Conservation (phyloP, 2,113 vertebrate genomes). For the Nanorana parkeri region DNA sequence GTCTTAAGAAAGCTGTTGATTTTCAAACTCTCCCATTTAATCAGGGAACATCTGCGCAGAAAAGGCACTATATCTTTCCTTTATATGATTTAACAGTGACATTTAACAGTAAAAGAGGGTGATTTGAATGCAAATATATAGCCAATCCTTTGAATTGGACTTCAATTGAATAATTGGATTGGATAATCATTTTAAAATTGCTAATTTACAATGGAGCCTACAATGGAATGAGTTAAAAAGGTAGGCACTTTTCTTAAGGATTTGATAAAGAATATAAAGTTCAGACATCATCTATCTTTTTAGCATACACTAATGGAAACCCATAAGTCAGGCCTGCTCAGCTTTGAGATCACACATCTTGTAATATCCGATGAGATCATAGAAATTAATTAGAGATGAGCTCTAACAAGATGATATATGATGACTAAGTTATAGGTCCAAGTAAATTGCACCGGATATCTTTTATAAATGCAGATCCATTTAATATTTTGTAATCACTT, state of each 20-base stretch:
- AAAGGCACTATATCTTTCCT: no score
- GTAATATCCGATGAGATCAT: conserved; percentile 52
- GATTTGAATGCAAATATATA: no score
- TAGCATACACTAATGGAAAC: conserved; percentile 49
- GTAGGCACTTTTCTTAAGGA: neutral
- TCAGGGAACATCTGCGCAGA: no score
- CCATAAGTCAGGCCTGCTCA: conserved; percentile 37
- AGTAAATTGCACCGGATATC: conserved; percentile 19
- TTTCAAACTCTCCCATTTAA: no score
- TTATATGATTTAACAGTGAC: no score
- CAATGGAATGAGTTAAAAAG: neutral
- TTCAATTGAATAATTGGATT: no score
- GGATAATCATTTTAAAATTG: conserved; percentile 42
- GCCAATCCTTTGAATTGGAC: no score
- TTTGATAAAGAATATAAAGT: conserved; percentile 26
- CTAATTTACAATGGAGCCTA: conserved; percentile 7
- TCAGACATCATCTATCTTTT: conserved; percentile 38
- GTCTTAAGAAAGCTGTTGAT: no score
- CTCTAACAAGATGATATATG: conserved; percentile 39
- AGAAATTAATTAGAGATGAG: conserved; percentile 50
- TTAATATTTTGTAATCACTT: conserved; percentile 38
- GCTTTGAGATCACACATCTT: conserved; percentile 32
- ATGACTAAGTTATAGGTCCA: conserved; percentile 29
- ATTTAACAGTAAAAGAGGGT: no score
- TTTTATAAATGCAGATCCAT: conserved; percentile 26